Evolutionary conservation across 2,888 invertebrate genomes (phyloP).

Genomic region (Ditylenchus weischeri): DNA sequence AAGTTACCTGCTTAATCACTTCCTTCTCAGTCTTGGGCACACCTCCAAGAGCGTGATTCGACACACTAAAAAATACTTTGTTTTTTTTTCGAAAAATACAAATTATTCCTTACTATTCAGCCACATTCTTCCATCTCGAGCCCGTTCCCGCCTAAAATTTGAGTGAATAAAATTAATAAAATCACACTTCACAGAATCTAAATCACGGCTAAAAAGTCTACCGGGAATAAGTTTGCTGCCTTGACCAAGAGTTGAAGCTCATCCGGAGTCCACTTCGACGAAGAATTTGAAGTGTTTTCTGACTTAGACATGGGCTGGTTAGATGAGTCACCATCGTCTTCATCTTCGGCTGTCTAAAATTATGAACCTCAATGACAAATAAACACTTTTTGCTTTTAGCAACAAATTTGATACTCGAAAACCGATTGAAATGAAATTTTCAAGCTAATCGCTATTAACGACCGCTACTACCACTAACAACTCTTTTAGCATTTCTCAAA

Average conservation of each 20-base stretch:
- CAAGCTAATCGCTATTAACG: too few species aligned
- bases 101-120: slow-evolving; percentile 69
- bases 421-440: too few species aligned
- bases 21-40: slow-evolving; percentile 79
- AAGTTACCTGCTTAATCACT: slow-evolving; percentile 81
- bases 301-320: neutral
- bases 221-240: slow-evolving; percentile 90
- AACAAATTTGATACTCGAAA: too few species aligned
- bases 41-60: slow-evolving; percentile 68
- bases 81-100: too few species aligned
- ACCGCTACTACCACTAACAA: too few species aligned
- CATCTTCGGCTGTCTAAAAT: slow-evolving; percentile 12
- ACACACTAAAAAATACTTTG: slow-evolving; percentile 64
- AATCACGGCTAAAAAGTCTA: slow-evolving; percentile 66
- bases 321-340: neutral
- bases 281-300: neutral
- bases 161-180: neutral
- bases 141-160: slow-evolving; percentile 72
- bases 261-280: slow-evolving; percentile 73
- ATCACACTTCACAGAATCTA: neutral
- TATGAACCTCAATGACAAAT: neutral
- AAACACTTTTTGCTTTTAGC: too few species aligned
- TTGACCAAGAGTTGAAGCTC: slow-evolving; percentile 87
- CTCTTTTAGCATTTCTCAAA: too few species aligned
- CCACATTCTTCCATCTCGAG: slow-evolving; percentile 65